phyloP scores from a whole-genome alignment of 1,140 invertebrate species.

The Drosophila lowei region DNA sequence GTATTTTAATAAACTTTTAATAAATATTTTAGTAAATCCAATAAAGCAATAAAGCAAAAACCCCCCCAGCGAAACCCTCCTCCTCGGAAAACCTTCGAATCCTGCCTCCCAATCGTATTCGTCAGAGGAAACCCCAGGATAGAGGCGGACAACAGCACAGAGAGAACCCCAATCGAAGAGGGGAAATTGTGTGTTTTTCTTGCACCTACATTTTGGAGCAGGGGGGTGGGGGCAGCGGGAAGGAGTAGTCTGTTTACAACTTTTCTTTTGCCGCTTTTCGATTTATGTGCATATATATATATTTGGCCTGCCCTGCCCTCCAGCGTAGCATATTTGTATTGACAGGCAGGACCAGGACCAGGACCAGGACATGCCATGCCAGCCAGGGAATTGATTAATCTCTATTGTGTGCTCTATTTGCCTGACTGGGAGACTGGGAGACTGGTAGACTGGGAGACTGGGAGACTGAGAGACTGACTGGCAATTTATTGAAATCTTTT shows the following conservation, averaged over 20 bases:
- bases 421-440: conserved; percentile 1
- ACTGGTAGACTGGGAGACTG: conserved; percentile 1
- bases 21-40: conserved; percentile 79
- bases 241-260: conserved; percentile 22
- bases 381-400: conserved; percentile 71
- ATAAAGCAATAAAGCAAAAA: conserved; percentile 40
- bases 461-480: conserved; percentile 26
- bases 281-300: conserved; percentile 63
- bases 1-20: conserved; percentile 82
- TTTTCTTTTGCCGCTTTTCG: conserved; percentile 23
- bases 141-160: not conserved
- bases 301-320: conserved; percentile 41
- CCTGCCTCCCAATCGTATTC: too few species aligned
- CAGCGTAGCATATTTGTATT: conserved; percentile 56
- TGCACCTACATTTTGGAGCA: not conserved
- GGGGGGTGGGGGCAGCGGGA: not conserved
- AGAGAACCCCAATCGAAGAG: not conserved
- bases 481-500: conserved; percentile 72
- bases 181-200: conserved; percentile 53
- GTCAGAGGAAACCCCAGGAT: not conserved
- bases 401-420: conserved; percentile 28
- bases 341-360: conserved; percentile 10
- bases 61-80: conserved; percentile 2
- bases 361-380: not conserved
- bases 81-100: too few species aligned